phyloP scores from a whole-genome alignment of 2,113 vertebrate species.

The Salvator merianae region DNA sequence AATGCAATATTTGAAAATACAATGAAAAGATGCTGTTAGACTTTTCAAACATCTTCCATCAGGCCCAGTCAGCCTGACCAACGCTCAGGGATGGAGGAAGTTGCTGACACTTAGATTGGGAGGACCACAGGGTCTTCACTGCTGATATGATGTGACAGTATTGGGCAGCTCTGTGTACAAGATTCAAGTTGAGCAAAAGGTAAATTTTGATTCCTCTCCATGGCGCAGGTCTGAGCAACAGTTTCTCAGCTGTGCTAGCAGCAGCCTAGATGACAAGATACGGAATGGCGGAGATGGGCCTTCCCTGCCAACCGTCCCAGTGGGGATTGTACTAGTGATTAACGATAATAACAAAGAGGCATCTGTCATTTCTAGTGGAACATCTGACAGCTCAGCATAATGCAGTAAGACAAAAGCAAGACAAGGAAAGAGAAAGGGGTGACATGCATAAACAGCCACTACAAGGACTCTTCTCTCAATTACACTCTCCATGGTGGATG shows the following conservation, averaged over 20 bases:
- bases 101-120: too few relatives aligned
- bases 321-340: neutral
- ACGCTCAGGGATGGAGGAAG: too few relatives aligned
- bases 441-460: neutral
- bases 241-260: neutral
- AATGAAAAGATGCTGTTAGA: too few relatives aligned
- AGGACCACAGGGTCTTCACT: too few relatives aligned
- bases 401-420: neutral
- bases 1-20: neutral
- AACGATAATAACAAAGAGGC: constrained; percentile 5
- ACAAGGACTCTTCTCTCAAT: neutral
- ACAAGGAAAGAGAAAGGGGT: neutral
- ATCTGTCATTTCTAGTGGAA: constrained; percentile 1
- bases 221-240: neutral
- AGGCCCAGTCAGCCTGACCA: too few relatives aligned
- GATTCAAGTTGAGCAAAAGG: too few relatives aligned
- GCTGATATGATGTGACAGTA: too few relatives aligned
- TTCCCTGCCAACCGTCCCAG: neutral
- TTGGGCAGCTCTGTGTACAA: too few relatives aligned
- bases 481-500: neutral
- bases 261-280: neutral
- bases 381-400: neutral
- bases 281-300: neutral
- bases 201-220: too few relatives aligned
- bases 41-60: too few relatives aligned